These are phyloP conservation scores for Macrotis lagotis DNA, from an alignment of 2,113 vertebrate genomes.

Conservation along the genomic window DNA sequence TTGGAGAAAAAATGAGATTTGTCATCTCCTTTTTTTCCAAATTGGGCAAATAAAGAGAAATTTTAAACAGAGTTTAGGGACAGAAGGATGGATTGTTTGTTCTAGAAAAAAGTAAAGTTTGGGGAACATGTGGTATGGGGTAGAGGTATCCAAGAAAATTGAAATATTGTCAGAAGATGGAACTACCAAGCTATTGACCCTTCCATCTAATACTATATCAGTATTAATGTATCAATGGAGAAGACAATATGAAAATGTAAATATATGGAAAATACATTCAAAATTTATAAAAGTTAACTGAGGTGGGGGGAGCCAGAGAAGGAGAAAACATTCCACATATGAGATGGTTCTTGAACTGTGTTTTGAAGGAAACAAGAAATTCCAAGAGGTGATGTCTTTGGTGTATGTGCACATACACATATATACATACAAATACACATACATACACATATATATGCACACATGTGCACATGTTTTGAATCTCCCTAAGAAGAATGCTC, in stretches of 20 bases:
- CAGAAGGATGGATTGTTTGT: neutral
- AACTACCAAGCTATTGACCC: conserved; percentile 16
- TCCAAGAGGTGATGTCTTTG: neutral
- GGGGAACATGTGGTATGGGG: neutral
- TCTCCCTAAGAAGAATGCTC: neutral
- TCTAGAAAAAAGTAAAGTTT: neutral
- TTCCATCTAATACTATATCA: neutral
- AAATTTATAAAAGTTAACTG: neutral
- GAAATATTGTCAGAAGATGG: conserved; percentile 23
- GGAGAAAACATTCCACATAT: neutral
- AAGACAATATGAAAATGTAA: neutral
- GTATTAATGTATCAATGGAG: neutral
- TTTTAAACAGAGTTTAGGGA: neutral
- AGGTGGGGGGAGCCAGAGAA: neutral
- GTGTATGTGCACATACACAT: too few species aligned
- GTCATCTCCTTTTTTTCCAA: neutral
- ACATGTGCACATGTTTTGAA: neutral
- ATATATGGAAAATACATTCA: neutral
- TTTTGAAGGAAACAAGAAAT: neutral
- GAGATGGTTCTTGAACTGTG: neutral
- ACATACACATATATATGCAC: neutral
- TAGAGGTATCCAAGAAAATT: neutral
- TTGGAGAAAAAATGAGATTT: neutral
- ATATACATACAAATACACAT: neutral
- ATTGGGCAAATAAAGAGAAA: neutral